phyloP scores from a whole-genome alignment of 2,797 vertebrate genomes.

The Pseudomugil gertrudae region DNA sequence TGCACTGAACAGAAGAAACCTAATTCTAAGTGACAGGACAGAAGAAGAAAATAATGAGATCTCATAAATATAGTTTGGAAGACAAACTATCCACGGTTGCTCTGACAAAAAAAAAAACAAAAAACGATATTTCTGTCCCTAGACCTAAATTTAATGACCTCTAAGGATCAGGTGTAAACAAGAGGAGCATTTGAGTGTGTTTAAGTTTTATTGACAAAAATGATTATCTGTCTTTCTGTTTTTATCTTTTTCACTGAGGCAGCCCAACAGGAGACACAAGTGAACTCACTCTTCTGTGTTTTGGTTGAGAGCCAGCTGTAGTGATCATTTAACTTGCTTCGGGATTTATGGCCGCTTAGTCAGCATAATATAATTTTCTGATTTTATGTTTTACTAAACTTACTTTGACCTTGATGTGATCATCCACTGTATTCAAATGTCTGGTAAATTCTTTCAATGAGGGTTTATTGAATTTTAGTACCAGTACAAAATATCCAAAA shows the following conservation, averaged over 20 bases:
- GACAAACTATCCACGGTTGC: slow-evolving; percentile 48
- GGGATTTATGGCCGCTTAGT: too few species aligned
- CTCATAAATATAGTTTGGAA: slow-evolving; percentile 70
- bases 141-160: slow-evolving; percentile 62
- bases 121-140: slow-evolving; percentile 64
- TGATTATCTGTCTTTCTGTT: too few species aligned
- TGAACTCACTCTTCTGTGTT: slow-evolving; percentile 26
- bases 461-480: too few species aligned
- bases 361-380: too few species aligned
- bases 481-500: too few species aligned
- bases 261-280: slow-evolving; percentile 22
- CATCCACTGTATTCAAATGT: too few species aligned
- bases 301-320: neutral
- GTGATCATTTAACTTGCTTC: too few species aligned
- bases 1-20: slow-evolving; percentile 57
- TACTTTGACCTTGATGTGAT: too few species aligned
- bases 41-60: slow-evolving; percentile 80
- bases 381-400: too few species aligned
- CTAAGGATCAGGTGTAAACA: slow-evolving; percentile 18
- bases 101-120: slow-evolving; percentile 42
- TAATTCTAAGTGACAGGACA: slow-evolving; percentile 78
- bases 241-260: too few species aligned
- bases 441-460: too few species aligned
- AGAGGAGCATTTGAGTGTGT: neutral
- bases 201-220: slow-evolving; percentile 24